Percentiles rank a stretch among this genome's conserved stretches.
Conservation (phyloP, 2,888 invertebrate genomes). For the Sepiola atlantica region DNA sequence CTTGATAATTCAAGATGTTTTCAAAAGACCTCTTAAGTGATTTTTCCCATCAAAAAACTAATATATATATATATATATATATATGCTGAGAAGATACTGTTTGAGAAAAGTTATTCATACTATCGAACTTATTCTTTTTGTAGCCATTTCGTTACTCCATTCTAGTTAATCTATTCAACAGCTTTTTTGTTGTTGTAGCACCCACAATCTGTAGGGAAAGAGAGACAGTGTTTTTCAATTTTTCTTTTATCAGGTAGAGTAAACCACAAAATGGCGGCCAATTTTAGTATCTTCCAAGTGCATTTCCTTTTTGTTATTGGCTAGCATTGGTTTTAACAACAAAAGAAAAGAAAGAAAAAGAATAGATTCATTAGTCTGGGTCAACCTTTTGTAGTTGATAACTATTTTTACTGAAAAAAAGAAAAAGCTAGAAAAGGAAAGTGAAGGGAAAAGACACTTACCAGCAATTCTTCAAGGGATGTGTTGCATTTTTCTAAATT, state of each 20-base stretch:
- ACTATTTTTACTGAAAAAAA: neutral
- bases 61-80: too few relatives aligned
- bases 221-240: neutral
- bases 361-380: neutral
- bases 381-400: neutral
- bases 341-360: neutral
- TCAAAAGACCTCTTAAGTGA: too few relatives aligned
- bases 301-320: neutral
- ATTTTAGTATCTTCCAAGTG: neutral
- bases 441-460: slow-evolving; percentile 78
- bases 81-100: too few relatives aligned
- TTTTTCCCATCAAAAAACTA: too few relatives aligned
- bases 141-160: too few relatives aligned
- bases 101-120: too few relatives aligned
- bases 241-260: neutral
- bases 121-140: too few relatives aligned
- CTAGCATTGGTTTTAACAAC: too few relatives aligned
- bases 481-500: slow-evolving; percentile 99
- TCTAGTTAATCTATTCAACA: too few relatives aligned
- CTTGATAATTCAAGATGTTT: too few relatives aligned
- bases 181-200: too few relatives aligned
- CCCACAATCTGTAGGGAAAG: neutral
- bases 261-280: neutral
- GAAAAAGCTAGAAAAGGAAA: neutral
- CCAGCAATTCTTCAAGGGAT: slow-evolving; percentile 96